Evolutionary conservation across 2,113 vertebrate genomes (phyloP), one percentile per base, ranked within the genome.

Genomic region (Phasianus colchicus): DNA sequence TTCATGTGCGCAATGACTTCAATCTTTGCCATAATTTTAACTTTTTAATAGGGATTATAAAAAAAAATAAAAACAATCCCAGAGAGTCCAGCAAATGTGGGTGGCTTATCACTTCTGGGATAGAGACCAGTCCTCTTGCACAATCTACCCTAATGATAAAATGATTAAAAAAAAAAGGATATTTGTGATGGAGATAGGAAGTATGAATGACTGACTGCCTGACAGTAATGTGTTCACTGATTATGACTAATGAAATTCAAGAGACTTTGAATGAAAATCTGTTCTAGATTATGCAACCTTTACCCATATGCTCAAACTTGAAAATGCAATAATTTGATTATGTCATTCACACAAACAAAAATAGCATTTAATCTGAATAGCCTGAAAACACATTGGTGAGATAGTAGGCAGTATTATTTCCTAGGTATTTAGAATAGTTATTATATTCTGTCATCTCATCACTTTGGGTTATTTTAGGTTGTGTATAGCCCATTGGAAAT

Each of bases 401-500:
- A 58, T 40, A 14, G 25, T 8, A 76, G 27, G 15, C 4, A 57
- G 6, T 2, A 40, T 32, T 75, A 22, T 42, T 67, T 81, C 55
- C 43, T 38, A 67, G 21, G 4, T 58, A 65, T 58, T 84, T 63
- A 24, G 19, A 73, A 30, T 21, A 32, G 24, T 16, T 61, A 29
- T 21, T 61, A 7, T 20, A 80, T 80, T 57, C 21, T 67, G 61
- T 77, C 58, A 58, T 80, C 34, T 66, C 67, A 65, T 82, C 48
- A 25, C 6, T 70, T 73, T 30, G 32, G 13, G 67, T 83, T 92
- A 64, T 72, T 89, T 87, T 36, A 30, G 13, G 22, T 70, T 64
- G 42, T 0, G 0, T 48, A 80, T n/a, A 65, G 24, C 10, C 43
- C 10, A 7, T 61, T 0, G 0, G 34, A 91, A 95, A 87, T 10